phyloP scores from a whole-genome alignment of 1,140 invertebrate genomes.

The Ericerus pela region DNA sequence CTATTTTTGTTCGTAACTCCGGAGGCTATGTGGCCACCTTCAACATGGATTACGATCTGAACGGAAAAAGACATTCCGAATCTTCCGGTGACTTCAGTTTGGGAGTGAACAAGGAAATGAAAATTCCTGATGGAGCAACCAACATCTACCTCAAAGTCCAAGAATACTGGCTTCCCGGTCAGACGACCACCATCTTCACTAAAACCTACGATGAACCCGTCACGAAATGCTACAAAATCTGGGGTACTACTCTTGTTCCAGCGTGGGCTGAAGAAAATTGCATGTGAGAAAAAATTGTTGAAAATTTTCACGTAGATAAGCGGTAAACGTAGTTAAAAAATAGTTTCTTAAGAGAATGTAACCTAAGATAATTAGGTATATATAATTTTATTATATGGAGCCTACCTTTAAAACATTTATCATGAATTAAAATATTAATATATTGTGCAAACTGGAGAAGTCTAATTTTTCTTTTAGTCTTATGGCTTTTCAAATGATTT shows the following conservation, averaged over 20 bases:
- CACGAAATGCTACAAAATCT: slow-evolving; percentile 6
- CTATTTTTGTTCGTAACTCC: background rate
- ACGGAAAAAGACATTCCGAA: background rate
- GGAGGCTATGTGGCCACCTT: slow-evolving; percentile 9
- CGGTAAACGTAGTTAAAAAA: too few relatives aligned
- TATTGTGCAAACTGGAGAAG: too few relatives aligned
- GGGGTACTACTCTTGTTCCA: slow-evolving; percentile 8
- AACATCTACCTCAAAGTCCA: background rate
- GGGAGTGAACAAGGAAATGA: background rate
- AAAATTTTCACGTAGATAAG: too few relatives aligned
- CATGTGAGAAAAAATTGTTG: too few relatives aligned
- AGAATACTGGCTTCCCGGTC: background rate
- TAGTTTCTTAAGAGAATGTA: too few relatives aligned
- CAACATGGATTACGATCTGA: background rate
- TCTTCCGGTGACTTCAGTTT: slow-evolving; percentile 1
- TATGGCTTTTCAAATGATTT: too few relatives aligned
- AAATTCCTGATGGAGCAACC: background rate
- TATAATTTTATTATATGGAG: too few relatives aligned
- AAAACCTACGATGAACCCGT: background rate
- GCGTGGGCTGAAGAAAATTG: too few relatives aligned
- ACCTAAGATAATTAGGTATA: too few relatives aligned
- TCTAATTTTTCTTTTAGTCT: too few relatives aligned
- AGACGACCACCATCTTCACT: background rate
- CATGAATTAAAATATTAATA: too few relatives aligned
- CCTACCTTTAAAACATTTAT: too few relatives aligned